phyloP scores from a whole-genome alignment of 2,797 vertebrate species.

The Chaenodraco wilsoni region DNA sequence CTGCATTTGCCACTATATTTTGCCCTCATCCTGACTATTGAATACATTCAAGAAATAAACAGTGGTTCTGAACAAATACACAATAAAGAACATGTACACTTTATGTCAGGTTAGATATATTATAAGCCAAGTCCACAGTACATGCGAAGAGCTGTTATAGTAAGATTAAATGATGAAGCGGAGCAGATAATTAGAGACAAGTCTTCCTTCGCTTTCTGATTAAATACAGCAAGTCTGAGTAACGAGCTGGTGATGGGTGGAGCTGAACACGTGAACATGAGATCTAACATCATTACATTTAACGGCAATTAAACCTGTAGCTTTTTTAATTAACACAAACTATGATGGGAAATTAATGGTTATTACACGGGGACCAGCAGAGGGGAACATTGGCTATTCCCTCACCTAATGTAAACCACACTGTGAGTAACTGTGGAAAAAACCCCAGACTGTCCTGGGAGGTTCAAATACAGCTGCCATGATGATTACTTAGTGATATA shows the following conservation, averaged over 20 bases:
- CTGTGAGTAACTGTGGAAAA: slow-evolving; percentile 8
- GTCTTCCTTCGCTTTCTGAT: slow-evolving; percentile 80
- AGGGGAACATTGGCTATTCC: slow-evolving; percentile 59
- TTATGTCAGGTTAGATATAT: slow-evolving; percentile 38
- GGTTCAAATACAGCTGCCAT: slow-evolving; percentile 8
- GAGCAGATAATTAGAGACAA: slow-evolving; percentile 81
- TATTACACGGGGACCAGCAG: slow-evolving; percentile 73
- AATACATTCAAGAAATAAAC: not conserved
- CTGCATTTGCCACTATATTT: not conserved
- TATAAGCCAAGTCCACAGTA: slow-evolving; percentile 41
- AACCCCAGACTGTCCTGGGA: slow-evolving; percentile 21
- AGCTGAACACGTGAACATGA: slow-evolving; percentile 81
- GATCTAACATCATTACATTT: slow-evolving; percentile 85
- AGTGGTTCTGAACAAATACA: slow-evolving; percentile 14
- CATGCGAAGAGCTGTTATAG: slow-evolving; percentile 55
- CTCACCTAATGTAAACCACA: slow-evolving; percentile 51
- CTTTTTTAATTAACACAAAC: slow-evolving; percentile 86
- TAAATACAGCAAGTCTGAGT: slow-evolving; percentile 80
- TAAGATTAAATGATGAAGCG: slow-evolving; percentile 78
- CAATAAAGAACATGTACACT: slow-evolving; percentile 15
- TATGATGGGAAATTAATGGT: slow-evolving; percentile 84
- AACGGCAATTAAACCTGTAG: slow-evolving; percentile 84
- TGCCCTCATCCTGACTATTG: not conserved
- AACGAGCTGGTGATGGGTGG: slow-evolving; percentile 80
- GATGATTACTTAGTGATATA: slow-evolving; percentile 18